These are phyloP conservation scores for Drosophila equinoxialis DNA, from an alignment of 1,140 invertebrate species.

Conservation along the genomic window DNA sequence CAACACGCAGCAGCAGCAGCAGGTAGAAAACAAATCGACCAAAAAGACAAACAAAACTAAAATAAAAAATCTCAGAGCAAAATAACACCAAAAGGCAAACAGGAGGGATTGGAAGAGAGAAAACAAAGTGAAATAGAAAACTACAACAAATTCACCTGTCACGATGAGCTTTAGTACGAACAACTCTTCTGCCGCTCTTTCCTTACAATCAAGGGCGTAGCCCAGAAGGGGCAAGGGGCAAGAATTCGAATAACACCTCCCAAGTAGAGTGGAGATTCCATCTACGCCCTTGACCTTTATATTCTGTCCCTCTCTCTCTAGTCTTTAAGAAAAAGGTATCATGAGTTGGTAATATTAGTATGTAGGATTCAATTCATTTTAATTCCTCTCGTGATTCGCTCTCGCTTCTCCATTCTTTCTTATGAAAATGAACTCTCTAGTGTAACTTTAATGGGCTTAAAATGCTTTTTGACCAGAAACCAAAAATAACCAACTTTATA, in stretches of 20 bases:
- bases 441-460: slow-evolving; percentile 65
- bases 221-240: no score
- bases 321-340: slow-evolving; percentile 31
- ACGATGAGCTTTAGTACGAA: slow-evolving; percentile 16
- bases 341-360: no score
- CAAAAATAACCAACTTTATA: slow-evolving; percentile 32
- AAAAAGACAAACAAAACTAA: slow-evolving; percentile 28
- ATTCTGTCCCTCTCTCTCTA: not conserved
- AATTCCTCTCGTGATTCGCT: no score
- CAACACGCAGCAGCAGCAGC: slow-evolving; percentile 19
- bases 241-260: no score
- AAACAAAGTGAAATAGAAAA: slow-evolving; percentile 1
- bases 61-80: slow-evolving; percentile 8
- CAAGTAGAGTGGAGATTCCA: no score
- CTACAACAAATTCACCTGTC: slow-evolving; percentile 55
- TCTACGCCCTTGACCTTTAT: no score
- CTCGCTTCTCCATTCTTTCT: no score
- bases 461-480: slow-evolving; percentile 27
- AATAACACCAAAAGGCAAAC: not conserved
- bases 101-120: slow-evolving; percentile 21
- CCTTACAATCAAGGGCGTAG: no score
- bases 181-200: not conserved
- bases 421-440: slow-evolving; percentile 33
- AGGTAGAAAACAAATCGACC: slow-evolving; percentile 46
- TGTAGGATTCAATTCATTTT: no score